Percentiles rank a stretch among this genome's conserved stretches.
Conservation (phyloP, 2,888 invertebrate species). For the Phragmatobia fuliginosa region DNA sequence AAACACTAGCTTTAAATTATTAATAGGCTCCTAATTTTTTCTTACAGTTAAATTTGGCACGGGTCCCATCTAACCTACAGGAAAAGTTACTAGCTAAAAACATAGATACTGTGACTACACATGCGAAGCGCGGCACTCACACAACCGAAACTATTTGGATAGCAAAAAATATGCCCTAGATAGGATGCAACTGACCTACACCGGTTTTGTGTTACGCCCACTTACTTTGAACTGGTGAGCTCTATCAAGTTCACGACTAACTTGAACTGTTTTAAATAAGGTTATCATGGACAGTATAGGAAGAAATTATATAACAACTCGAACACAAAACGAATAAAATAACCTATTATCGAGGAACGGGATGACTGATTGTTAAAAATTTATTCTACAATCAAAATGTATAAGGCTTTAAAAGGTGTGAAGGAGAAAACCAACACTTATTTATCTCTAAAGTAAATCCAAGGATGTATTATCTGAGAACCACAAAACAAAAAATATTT, state of each 20-base stretch:
- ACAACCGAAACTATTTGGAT: conserved; percentile 40
- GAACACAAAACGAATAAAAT: not conserved
- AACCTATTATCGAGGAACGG: not conserved
- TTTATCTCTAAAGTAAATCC: not conserved
- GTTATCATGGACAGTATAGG: not conserved
- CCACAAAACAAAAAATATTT: not conserved
- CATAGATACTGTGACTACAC: not conserved
- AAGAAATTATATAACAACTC: too few species aligned
- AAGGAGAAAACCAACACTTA: not conserved
- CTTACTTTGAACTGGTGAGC: conserved; percentile 30
- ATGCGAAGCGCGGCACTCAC: conserved; percentile 8
- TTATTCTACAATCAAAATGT: not conserved
- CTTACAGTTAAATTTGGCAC: not conserved
- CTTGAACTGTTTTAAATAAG: not conserved
- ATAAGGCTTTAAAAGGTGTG: not conserved
- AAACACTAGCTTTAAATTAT: not conserved
- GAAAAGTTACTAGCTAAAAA: not conserved
- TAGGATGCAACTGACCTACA: conserved; percentile 33
- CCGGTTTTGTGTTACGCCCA: conserved; percentile 15
- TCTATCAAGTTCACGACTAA: conserved; percentile 7
- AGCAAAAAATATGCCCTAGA: conserved; percentile 43
- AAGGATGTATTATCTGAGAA: not conserved
- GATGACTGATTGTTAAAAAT: not conserved
- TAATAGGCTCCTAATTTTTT: not conserved
- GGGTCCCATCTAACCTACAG: not conserved